Base-by-base conservation (phyloP, 2,888 invertebrate species). In the Tipula helvola region DNA sequence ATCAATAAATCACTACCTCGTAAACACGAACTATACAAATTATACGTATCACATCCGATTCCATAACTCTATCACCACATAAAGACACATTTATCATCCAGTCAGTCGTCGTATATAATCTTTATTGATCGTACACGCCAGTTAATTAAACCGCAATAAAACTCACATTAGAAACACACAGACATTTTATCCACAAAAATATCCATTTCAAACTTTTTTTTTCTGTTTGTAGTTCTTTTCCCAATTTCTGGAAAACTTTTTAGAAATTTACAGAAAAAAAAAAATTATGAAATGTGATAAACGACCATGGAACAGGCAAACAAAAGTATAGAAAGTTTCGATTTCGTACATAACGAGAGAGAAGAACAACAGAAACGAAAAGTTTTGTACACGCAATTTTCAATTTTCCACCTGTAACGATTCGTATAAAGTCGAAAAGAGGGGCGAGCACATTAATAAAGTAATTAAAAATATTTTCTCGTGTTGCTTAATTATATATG, bases 131-230 rank as follows among this genome's bases (percentile, higher is more conserved):
- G 71, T 71, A 12, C 10, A 28, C 28, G 71, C 28, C 71, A 71
- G 71, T 71, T 71, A 71, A 71, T 71, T 71, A 71, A 71, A 71
- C 71, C 71, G 71, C 71, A 71, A 71, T 71, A 71, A 71, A 71
- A 71, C 71, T 71, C 71, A 28, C 71, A 71, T 71, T 71, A 71
- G 71, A 71, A 71, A 3, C 71, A 28, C 71, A 71, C 71, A 71
- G 71, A 18, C 71, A n/a, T 52, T 52, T 52, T 44, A 44, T 44
- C 44, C 44, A 57, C 7, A 57, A 57, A 71, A 71, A 28, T 71
- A 71, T 71, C 12, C 10, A 71, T 71, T 71, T 71, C 71, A 71
- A 71, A 71, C 16, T 71, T 71, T 28, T 71, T 10, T 28, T 28
- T 47, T 13, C n/a, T 13, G n/a, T n/a, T 47, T 28, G 71, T 71